Percentiles rank a stretch among this genome's conserved stretches.
Evolutionary conservation across 2,797 vertebrate species (phyloP).

Genomic region (Bradypodion pumilum): DNA sequence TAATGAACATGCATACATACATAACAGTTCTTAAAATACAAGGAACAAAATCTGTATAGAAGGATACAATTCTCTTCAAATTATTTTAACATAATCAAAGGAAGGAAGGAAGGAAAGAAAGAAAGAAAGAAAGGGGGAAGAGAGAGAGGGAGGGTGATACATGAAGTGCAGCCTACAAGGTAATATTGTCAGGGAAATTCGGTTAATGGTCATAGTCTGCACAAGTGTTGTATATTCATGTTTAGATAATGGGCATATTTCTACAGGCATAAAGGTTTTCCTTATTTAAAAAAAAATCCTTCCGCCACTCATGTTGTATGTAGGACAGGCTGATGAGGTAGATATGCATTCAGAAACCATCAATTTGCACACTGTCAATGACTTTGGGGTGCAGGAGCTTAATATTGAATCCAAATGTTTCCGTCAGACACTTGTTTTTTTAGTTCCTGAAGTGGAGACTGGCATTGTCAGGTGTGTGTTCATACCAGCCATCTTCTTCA

Average conservation of each 20-base stretch:
- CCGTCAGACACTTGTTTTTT: neutral
- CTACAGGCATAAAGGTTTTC: neutral
- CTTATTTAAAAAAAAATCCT: neutral
- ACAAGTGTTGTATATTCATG: neutral
- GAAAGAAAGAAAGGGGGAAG: too few species aligned
- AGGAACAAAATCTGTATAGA: neutral
- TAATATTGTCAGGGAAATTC: neutral
- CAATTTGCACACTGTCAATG: neutral
- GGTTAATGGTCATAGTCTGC: neutral
- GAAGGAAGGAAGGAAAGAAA: too few species aligned
- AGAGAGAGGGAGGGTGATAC: neutral
- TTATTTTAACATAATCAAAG: slow-evolving; percentile 10
- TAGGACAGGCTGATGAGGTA: neutral
- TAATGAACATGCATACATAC: too few species aligned
- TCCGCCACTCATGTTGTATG: neutral
- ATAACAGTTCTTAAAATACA: neutral
- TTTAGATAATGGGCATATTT: neutral
- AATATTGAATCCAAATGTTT: neutral
- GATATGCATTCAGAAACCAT: too few species aligned
- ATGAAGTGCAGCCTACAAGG: neutral
- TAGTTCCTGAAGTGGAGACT: neutral
- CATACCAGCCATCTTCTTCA: neutral
- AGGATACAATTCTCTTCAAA: slow-evolving; percentile 32
- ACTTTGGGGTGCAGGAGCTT: too few species aligned
- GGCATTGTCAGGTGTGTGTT: neutral